phyloP scores from a whole-genome alignment of 2,113 vertebrate genomes.

The Stigmatopora nigra region DNA sequence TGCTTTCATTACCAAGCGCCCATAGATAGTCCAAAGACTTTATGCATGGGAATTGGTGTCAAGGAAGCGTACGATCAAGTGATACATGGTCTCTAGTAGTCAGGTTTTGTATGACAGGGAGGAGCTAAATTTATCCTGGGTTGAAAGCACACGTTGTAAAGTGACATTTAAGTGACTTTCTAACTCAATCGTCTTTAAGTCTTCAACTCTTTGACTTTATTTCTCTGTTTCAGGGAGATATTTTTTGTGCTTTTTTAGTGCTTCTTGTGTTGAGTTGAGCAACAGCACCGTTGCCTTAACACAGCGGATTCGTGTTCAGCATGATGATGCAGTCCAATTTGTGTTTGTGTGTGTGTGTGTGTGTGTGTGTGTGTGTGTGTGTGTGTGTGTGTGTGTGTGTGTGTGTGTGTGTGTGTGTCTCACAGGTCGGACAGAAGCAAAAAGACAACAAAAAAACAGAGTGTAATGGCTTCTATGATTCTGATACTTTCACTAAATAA shows the following conservation, averaged over 20 bases:
- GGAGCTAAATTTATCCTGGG: neutral
- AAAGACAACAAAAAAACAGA: constrained; percentile 51
- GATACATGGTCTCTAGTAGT: too few relatives aligned
- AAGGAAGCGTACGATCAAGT: neutral
- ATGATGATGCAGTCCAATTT: constrained; percentile 5
- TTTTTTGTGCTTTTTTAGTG: too few relatives aligned
- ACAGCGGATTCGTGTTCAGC: neutral
- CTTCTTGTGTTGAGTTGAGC: neutral
- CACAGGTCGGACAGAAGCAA: constrained; percentile 53
- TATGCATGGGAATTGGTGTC: neutral
- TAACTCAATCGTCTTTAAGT: too few relatives aligned
- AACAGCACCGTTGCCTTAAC: neutral
- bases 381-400: too few relatives aligned
- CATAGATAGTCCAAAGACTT: neutral
- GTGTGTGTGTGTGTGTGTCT: constrained; percentile 44
- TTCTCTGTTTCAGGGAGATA: too few relatives aligned
- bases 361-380: constrained; percentile 44
- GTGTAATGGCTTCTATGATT: constrained; percentile 53
- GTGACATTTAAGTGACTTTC: too few relatives aligned
- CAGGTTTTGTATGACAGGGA: neutral
- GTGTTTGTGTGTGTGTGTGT: constrained; percentile 25
- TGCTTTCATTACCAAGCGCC: too few relatives aligned
- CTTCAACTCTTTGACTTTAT: too few relatives aligned
- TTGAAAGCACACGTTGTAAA: too few relatives aligned
- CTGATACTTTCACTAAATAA: constrained; percentile 32